Percentiles rank a stretch among this genome's conserved stretches.
These are phyloP conservation scores for Ambastaia sidthimunki DNA, from an alignment of 2,797 vertebrate species.

Conservation along the genomic window DNA sequence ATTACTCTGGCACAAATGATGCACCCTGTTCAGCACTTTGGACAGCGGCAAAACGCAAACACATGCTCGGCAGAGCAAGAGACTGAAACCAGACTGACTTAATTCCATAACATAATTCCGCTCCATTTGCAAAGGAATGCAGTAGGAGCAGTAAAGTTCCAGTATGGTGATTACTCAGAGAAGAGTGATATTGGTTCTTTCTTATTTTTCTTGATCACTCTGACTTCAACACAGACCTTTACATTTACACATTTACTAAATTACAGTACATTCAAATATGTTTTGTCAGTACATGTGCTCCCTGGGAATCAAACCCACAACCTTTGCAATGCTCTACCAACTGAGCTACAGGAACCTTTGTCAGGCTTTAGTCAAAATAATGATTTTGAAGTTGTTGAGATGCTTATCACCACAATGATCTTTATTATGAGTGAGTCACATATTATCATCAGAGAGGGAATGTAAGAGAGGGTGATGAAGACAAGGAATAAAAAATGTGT, in stretches of 20 bases:
- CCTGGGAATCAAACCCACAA: too few species aligned
- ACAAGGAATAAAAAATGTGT: conserved; percentile 33
- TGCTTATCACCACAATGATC: conserved; percentile 35
- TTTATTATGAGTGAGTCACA: conserved; percentile 38
- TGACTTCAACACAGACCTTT: not conserved
- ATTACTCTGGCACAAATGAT: not conserved
- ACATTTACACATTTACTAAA: too few species aligned
- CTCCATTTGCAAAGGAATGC: not conserved
- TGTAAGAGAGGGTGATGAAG: conserved; percentile 18
- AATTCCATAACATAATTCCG: too few species aligned
- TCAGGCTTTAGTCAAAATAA: not conserved
- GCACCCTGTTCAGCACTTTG: not conserved
- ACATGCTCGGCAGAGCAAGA: not conserved
- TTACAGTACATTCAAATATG: too few species aligned
- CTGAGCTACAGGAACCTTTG: too few species aligned
- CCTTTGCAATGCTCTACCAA: too few species aligned
- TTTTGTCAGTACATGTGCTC: too few species aligned
- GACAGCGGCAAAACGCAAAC: not conserved
- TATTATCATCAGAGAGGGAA: conserved; percentile 21
- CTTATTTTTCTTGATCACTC: not conserved
- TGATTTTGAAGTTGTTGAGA: conserved; percentile 33
- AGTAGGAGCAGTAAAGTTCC: not conserved
- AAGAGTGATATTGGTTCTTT: not conserved
- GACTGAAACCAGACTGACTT: not conserved
- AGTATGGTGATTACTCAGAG: not conserved